A percentile compares a stretch with the other conserved stretches of the same genome.
Evolutionary conservation across 2,797 vertebrate genomes (phyloP).

Genomic region (Cryptoprocta ferox): DNA sequence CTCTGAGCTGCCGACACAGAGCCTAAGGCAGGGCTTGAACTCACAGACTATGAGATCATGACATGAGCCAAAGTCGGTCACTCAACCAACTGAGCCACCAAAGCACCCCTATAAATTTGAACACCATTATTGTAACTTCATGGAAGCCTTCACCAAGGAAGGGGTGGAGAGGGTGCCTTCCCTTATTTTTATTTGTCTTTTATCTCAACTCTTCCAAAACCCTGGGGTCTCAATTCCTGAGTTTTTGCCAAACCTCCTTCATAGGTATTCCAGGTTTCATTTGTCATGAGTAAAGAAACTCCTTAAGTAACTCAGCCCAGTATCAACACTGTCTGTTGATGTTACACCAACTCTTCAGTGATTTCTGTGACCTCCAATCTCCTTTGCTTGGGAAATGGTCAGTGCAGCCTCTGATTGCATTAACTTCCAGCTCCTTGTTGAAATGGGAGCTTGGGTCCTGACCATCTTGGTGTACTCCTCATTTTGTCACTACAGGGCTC

Average conservation of each 20-base stretch:
- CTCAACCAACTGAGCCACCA: too few species aligned
- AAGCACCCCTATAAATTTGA: background rate
- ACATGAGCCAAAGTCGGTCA: too few species aligned
- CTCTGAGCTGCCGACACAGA: too few species aligned
- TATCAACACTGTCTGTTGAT: background rate
- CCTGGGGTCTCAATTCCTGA: background rate
- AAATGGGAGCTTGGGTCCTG: background rate
- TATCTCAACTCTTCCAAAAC: background rate
- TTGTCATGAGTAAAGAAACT: background rate
- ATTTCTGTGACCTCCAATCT: background rate
- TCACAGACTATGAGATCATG: too few species aligned
- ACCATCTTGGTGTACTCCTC: background rate
- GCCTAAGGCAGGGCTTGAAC: too few species aligned
- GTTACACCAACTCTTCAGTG: background rate
- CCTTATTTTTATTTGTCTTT: background rate
- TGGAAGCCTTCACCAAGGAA: background rate
- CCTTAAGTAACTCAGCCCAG: background rate
- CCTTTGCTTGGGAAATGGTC: background rate
- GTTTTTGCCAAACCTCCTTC: background rate
- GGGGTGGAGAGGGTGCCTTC: background rate
- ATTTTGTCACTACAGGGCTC: background rate
- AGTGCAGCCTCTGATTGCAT: background rate
- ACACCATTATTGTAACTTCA: background rate
- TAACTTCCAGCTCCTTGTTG: background rate
- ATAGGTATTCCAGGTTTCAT: background rate